Base-by-base conservation (phyloP, 1,140 invertebrate genomes). In the Euwallacea fornicatus region DNA sequence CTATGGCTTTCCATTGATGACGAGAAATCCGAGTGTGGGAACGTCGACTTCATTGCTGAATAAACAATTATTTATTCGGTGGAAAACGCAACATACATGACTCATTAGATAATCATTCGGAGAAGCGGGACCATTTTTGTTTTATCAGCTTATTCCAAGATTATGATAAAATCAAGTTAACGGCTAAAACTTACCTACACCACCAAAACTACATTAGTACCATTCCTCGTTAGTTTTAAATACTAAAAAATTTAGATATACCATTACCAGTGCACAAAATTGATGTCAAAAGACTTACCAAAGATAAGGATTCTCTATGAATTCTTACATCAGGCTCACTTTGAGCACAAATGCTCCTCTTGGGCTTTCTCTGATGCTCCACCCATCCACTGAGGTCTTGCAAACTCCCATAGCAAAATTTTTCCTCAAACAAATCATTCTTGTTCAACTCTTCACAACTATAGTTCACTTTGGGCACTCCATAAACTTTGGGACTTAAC, bases 401-500 rank as follows among this genome's bases (percentile, higher is more conserved):
- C 21, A 81, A 78, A 77, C 81, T 82, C 3, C 79, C 79, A 67
- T 76, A 79, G 13, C 74, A 75, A 64, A 71, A 77, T 55, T 78
- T 79, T 42, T 81, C 78, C 15, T 68, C 72, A 66, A 60, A 76
- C 43, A 68, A 65, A 6, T 78, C 76, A 9, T 73, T 74, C 70
- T 77, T 78, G 64, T 76, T 86, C 8, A 88, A 72, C 74, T 89
- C 84, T 73, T 89, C 87, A 66, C 87, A 83, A 77, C 87, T 88
- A 56, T 85, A 84, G 53, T 83, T 80, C 0, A 77, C 83, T 74
- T 82, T 85, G 7, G 72, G 76, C 4, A 82, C 69, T 33, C 81
- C 80, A 69, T 85, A 88, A 7, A 87, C 86, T 80, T 88, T 88
- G 0, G 87, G 86, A 76, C 85, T 87, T 21, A 87, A 77, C 78